Base-by-base conservation (phyloP, 2,797 vertebrate species). In the Xenops minutus region DNA sequence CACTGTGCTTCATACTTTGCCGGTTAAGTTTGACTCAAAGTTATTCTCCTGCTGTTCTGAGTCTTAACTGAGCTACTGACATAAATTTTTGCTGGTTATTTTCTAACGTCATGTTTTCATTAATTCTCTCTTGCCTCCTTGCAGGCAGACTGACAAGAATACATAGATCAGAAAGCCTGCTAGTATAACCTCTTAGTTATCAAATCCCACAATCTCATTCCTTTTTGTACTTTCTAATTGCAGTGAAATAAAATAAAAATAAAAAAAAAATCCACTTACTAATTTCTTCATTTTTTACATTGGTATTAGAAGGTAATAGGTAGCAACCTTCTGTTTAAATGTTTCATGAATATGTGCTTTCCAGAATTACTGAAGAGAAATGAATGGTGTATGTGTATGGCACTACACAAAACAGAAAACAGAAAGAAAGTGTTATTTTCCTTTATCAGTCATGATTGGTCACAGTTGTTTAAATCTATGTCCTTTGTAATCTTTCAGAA, bases 81-180 rank as follows among this genome's bases (percentile, higher is more conserved):
- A 95, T 85, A 95, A 93, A 66, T 68, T 55, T 84, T 91, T 0
- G 0, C 46, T 69, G 63, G 44, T 63, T 96, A 36, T 93, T 96
- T 95, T 93, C 63, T 90, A 85, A 68, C 1, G 13, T 77, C 29
- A 54, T 64, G 44, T 85, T 93, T 96, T 93, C 87, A 87, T 86
- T 89, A 89, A 58, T 54, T 69, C 14, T 84, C 19, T 80, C 46
- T 89, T 92, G 26, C 32, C 30, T 64, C 58, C 51, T 76, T 84
- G 34, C 26, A 94, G 66, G 12, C 55, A 92, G 62, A 7, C 34
- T 94, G 78, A 86, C 55, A 93, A 55, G 36, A 88, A 91, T 27
- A 52, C n/a, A 66, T 18, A 71, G 55, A 91, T 84, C 58, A 76
- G 55, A 88, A 93, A 94, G 16, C 12, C 51, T 93, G 36, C 56